Conservation (phyloP, 2,797 vertebrate genomes). For the Microctenopoma stevenorrisi region DNA sequence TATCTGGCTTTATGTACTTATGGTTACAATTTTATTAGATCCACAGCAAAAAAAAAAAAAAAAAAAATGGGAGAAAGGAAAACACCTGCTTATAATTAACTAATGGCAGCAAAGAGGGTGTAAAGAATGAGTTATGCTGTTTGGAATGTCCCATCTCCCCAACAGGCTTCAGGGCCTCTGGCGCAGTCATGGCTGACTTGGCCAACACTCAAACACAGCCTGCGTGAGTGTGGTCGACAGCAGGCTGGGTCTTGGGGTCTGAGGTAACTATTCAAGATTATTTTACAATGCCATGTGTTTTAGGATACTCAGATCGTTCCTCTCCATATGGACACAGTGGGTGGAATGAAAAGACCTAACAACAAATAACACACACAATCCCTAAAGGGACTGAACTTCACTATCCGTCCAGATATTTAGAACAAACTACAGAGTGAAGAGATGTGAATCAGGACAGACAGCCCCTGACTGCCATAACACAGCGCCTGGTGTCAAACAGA, state of each 20-base stretch:
- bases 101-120: slow-evolving; percentile 78
- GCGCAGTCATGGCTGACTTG: slow-evolving; percentile 72
- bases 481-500: slow-evolving; percentile 82
- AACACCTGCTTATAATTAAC: slow-evolving; percentile 86
- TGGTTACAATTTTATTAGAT: slow-evolving; percentile 88
- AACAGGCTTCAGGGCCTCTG: slow-evolving; percentile 76
- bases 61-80: slow-evolving; percentile 59
- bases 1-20: slow-evolving; percentile 82
- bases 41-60: slow-evolving; percentile 53
- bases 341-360: not conserved
- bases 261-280: slow-evolving; percentile 45
- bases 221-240: slow-evolving; percentile 50
- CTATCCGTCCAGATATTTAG: slow-evolving; percentile 49
- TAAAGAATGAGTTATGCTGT: slow-evolving; percentile 78
- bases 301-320: slow-evolving; percentile 11
- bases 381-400: slow-evolving; percentile 41
- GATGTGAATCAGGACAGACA: slow-evolving; percentile 75
- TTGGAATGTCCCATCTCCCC: slow-evolving; percentile 80
- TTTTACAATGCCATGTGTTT: slow-evolving; percentile 50
- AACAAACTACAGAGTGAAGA: slow-evolving; percentile 54
- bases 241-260: slow-evolving; percentile 51
- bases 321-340: not conserved
- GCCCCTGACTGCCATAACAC: slow-evolving; percentile 76
- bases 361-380: slow-evolving; percentile 9
- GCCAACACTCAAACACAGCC: slow-evolving; percentile 73